A percentile compares a stretch with the other conserved stretches of the same genome.
phyloP scores from a whole-genome alignment of 2,113 vertebrate genomes.

The Turnix velox region DNA sequence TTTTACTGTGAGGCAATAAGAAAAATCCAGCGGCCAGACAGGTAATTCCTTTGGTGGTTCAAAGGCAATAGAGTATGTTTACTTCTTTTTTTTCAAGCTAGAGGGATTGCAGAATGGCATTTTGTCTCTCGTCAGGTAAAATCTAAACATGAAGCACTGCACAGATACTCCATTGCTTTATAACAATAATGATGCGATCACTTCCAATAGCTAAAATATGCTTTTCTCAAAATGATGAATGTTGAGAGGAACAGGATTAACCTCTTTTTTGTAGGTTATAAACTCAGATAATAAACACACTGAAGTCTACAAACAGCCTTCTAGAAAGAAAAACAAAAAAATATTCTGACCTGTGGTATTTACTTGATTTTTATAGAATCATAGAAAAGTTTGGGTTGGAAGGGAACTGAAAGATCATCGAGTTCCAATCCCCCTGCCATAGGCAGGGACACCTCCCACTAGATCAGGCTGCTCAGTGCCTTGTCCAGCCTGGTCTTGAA shows the following conservation, averaged over 20 bases:
- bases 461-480: too few relatives aligned
- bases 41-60: not conserved
- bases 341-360: not conserved
- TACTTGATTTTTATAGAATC: not conserved
- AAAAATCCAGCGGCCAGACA: conserved; percentile 4
- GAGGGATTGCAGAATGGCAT: not conserved
- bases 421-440: too few relatives aligned
- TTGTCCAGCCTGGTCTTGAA: too few relatives aligned
- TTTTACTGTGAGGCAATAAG: not conserved
- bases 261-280: not conserved
- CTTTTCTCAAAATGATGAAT: not conserved
- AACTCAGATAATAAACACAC: not conserved
- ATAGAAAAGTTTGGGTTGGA: too few relatives aligned
- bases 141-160: not conserved
- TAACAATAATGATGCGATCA: fast-evolving
- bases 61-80: not conserved
- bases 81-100: not conserved
- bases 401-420: too few relatives aligned
- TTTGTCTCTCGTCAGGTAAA: not conserved
- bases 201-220: not conserved
- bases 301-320: not conserved
- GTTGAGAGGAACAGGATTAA: not conserved
- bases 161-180: not conserved
- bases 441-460: too few relatives aligned
- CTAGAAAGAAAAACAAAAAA: not conserved